Conservation (phyloP, 2,797 vertebrate genomes). For the Sitta carolinensis region DNA sequence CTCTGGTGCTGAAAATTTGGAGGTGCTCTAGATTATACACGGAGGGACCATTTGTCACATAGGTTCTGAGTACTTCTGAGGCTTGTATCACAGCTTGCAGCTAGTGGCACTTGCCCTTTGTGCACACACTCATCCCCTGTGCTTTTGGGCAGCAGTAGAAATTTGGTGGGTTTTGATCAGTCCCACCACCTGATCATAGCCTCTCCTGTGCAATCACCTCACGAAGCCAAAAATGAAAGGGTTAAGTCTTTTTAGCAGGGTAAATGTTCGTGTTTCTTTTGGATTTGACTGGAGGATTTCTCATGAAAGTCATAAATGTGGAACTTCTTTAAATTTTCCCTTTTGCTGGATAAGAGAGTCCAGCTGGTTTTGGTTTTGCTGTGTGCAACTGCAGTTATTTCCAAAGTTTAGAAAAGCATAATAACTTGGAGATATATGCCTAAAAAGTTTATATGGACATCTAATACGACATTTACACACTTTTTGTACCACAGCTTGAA, state of each 20-base stretch:
- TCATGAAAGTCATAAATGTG: background rate
- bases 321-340: background rate
- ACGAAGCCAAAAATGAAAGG: background rate
- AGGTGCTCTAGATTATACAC: background rate
- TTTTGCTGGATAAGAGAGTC: background rate
- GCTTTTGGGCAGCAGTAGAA: background rate
- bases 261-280: background rate
- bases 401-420: background rate
- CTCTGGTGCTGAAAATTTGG: background rate
- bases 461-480: background rate
- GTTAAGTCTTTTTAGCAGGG: background rate
- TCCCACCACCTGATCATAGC: background rate
- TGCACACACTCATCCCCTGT: background rate
- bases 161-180: background rate
- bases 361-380: conserved; percentile 18
- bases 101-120: background rate
- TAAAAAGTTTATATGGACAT: background rate
- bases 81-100: background rate
- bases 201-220: background rate
- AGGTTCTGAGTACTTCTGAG: background rate
- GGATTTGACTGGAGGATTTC: background rate
- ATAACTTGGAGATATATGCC: background rate
- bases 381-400: conserved; percentile 7
- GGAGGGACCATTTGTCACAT: background rate
- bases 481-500: background rate